Conservation (phyloP, 2,888 invertebrate species). For the Globia sparganii region DNA sequence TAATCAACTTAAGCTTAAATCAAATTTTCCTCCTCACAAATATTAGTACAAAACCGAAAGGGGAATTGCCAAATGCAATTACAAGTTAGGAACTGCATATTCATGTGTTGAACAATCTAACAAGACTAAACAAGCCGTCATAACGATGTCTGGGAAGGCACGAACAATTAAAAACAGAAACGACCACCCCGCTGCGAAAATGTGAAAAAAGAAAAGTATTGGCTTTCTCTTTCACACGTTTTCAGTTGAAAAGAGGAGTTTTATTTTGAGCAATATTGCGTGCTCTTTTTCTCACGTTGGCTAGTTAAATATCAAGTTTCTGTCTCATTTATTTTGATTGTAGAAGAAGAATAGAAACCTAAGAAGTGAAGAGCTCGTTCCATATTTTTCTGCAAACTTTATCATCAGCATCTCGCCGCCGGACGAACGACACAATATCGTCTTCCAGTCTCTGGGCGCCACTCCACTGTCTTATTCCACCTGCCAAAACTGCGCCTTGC, state of each 20-base stretch:
- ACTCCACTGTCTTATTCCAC: not conserved
- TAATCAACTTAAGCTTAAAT: constrained; percentile 50
- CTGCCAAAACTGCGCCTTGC: not conserved
- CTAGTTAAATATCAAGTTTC: not conserved
- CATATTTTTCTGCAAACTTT: not conserved
- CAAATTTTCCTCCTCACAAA: constrained; percentile 55
- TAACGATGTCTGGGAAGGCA: constrained; percentile 42
- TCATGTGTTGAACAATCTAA: constrained; percentile 53
- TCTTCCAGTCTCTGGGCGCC: not conserved
- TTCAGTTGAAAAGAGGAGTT: not conserved
- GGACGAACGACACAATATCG: not conserved
- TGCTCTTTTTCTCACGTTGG: not conserved
- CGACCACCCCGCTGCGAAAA: not conserved
- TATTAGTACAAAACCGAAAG: constrained; percentile 48
- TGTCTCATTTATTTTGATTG: not conserved
- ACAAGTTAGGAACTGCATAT: constrained; percentile 61
- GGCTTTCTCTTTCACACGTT: constrained; percentile 22
- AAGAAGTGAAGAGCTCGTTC: not conserved
- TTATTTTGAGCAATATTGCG: not conserved
- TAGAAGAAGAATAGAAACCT: not conserved
- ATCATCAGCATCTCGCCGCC: not conserved
- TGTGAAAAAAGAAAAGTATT: not conserved
- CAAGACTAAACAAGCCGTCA: constrained; percentile 37
- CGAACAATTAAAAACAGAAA: constrained; percentile 45
- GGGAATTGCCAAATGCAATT: constrained; percentile 62